Base-by-base conservation (phyloP, 2,797 vertebrate species). In the Danio tinwini region DNA sequence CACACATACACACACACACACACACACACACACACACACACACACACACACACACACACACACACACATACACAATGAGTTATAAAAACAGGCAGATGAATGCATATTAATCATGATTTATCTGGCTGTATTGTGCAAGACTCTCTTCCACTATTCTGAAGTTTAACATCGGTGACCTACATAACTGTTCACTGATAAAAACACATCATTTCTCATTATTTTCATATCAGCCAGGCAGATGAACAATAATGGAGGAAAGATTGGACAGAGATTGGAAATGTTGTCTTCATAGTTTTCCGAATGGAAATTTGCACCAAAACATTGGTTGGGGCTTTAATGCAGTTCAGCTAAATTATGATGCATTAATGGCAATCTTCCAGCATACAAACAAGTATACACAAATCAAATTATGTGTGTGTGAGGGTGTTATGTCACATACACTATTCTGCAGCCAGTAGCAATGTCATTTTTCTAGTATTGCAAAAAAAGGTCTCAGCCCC, bases 161-260 rank as follows among this genome's bases (percentile, higher is more conserved):
- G 49, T 79, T 79, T 79, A 72, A 72, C 77, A 79, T 63, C 3
- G 1, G 59, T 64, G 77, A 72, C 69, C 69, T 64, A 79, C 69
- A 79, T 79, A 72, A 79, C 59, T 73, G 58, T 70, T 64, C 7
- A 11, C 77, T 63, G 50, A 64, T 72, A 79, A 72, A 78, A 79
- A 79, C 49, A 56, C 68, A 79, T 72, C 50, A 63, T 80, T 73
- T 59, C 58, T 80, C 69, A 73, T 72, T 79, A 79, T 80, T 80
- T 80, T 80, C 50, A 80, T 44, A 80, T 80, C 77, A 80, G 69
- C 49, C 47, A 58, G 40, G 40, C 49, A 55, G 59, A 79, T 64
- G 59, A 73, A 45, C 40, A 55, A 29, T 80, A 73, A 73, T 61
- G 16, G 40, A 64, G 77, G 67, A 76, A 67, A 80, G 65, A 80